These are phyloP conservation scores for Tortricodes alternella DNA, from an alignment of 2,888 invertebrate species.

Conservation along the genomic window DNA sequence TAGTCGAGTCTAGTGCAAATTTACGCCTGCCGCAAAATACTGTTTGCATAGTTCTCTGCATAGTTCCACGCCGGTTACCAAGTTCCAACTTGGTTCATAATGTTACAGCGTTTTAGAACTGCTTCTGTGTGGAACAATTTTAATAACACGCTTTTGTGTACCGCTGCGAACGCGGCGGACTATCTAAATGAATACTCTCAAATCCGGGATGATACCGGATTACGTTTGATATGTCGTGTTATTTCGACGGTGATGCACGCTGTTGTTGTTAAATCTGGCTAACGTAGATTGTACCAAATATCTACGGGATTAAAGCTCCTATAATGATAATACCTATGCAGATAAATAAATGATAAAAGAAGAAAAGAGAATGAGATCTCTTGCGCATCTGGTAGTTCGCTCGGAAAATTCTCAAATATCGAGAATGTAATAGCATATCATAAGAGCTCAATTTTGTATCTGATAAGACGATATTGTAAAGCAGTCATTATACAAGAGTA, in stretches of 20 bases:
- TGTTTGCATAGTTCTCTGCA: slow-evolving; percentile 45
- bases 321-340: no score
- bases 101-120: slow-evolving; percentile 20
- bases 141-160: slow-evolving; percentile 28
- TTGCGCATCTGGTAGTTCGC: no score
- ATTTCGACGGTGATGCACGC: slow-evolving; percentile 11
- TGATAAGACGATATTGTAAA: no score
- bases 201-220: slow-evolving; percentile 28
- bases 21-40: slow-evolving; percentile 50
- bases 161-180: slow-evolving; percentile 1
- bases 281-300: background rate
- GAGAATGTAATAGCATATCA: no score
- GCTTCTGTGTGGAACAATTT: slow-evolving; percentile 26
- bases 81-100: slow-evolving; percentile 24
- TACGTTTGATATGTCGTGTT: slow-evolving; percentile 20
- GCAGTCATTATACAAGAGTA: no score
- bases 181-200: slow-evolving; percentile 29
- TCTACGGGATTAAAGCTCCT: background rate
- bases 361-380: no score
- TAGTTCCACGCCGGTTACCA: slow-evolving; percentile 43
- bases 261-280: slow-evolving; percentile 12
- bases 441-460: no score
- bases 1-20: slow-evolving; percentile 41
- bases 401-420: no score
- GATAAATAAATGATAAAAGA: no score